Evolutionary conservation across 2,113 vertebrate genomes (phyloP), one percentile per base, ranked within the genome.

Genomic region (Lampris megalopsis): DNA sequence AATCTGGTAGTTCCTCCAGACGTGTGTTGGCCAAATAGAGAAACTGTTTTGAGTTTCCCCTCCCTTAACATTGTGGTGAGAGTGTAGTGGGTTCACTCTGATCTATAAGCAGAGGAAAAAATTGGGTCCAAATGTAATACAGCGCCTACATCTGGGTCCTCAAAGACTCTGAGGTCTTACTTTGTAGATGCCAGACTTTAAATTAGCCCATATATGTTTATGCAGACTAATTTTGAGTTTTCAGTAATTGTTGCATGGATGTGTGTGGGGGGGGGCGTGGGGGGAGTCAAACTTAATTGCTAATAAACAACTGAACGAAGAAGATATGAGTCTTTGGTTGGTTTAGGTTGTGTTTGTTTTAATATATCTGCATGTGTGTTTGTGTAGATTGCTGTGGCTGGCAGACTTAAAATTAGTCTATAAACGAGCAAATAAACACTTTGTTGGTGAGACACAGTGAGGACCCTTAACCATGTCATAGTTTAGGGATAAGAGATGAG

Each of bases 121-220:
- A 92, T 91, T 84, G 86, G 71, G 83, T 82, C 90, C 88, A 92
- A 89, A 83, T 77, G 2, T 36, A 52, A 85, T 60, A 56, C 58
- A 42, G 64, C 78, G 81, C 75, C 35, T 85, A 64, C 91, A 92
- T 89, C 89, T 92, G 90, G 59, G 50, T 75, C 88, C 84, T 91
- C 88, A 92, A 92, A 92, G 88, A 74, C 71, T 85, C 75, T 85
- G 90, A 91, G 89, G 86, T 88, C 75, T 75, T 87, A 81, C 88
- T 92, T 88, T 91, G 90, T 88, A 88, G 88, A 91, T 82, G 6
- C n/a, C 81, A 85, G 79, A 89, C 86, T 88, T 89, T 82, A 86
- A 91, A 91, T 93, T 73, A 90, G 88, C 79, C 85, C 52, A 63
- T 89, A 91, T 88, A 87, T 86, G 86, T 85, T 85, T 84, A 81